Evolutionary conservation across 2,797 vertebrate species (phyloP).

Genomic region (Pelobates cultripes): DNA sequence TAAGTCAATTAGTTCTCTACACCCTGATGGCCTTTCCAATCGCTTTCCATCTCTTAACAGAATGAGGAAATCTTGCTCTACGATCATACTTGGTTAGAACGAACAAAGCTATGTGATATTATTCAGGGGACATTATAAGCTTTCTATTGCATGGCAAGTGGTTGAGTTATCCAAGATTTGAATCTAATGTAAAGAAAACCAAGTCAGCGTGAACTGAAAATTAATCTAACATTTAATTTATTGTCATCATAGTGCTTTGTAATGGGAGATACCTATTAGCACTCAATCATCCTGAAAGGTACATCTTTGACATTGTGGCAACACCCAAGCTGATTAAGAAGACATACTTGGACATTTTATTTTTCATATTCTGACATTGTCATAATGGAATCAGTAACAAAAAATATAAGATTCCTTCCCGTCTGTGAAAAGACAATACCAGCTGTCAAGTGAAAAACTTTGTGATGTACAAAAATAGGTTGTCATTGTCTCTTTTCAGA

Average conservation of each 20-base stretch:
- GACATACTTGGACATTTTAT: constrained; percentile 36
- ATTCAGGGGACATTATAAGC: background rate
- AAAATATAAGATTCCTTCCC: constrained; percentile 6
- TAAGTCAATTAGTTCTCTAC: constrained; percentile 25
- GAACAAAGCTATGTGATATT: constrained; percentile 7
- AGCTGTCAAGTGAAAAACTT: constrained; percentile 47
- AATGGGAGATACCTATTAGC: constrained; percentile 1
- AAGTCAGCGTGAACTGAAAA: constrained; percentile 7
- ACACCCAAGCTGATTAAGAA: constrained; percentile 17
- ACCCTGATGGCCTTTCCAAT: constrained; percentile 18
- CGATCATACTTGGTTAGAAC: constrained; percentile 15
- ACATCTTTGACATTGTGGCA: constrained; percentile 28
- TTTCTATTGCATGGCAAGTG: background rate
- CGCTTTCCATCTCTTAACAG: constrained; percentile 27
- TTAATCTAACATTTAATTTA: constrained; percentile 19
- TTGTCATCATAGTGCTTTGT: constrained; percentile 20
- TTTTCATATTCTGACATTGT: constrained; percentile 34
- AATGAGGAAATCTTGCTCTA: constrained; percentile 13
- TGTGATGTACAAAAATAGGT: constrained; percentile 46
- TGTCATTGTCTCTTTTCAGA: constrained; percentile 44
- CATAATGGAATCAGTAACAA: constrained; percentile 27
- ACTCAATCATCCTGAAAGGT: constrained; percentile 25
- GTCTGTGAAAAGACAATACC: constrained; percentile 36
- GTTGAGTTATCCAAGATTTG: background rate
- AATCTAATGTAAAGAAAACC: constrained; percentile 11